Evolutionary conservation across 2,113 vertebrate species (phyloP), one percentile per base, ranked within the genome.

Genomic region (rabbit (Oryctolagus cuniculus)): DNA sequence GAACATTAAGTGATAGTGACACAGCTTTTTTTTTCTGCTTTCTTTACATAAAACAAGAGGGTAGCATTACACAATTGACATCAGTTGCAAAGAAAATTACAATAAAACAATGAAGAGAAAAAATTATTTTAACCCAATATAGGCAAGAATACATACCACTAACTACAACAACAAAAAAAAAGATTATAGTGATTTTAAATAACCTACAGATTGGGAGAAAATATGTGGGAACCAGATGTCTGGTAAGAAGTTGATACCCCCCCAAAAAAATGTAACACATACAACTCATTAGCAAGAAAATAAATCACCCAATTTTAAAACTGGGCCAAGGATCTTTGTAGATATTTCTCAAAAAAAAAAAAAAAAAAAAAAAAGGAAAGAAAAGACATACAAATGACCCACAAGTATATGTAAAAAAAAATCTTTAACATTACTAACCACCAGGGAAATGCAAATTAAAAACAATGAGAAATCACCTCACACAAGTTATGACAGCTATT

Each of bases 21-120:
- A 70, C 24, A 83, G 53, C 25, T 73, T 53, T 86, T 53, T 86
- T 38, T 89, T 61, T 15, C 73, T 78, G 44, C 6, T 91, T 93
- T 69, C n/a, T 73, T 82, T 73, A 72, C 10, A 73, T 49, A 15
- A 25, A 69, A 44, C 10, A 5, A 94, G 9, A 31, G 27, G 93
- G n/a, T 19, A 77, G 38, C 69, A 73, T 31, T 86, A 9, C 61
- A 79, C 86, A 82, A 91, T 3, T 73, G 11, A 69, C 17, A 49
- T 72, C 8, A 77, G 10, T 73, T 93, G 58, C 17, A 90, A 82
- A 91, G 58, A 83, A 11, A 91, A 73, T 4, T 89, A 9, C n/a
- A 91, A 63, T 72, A 69, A 77, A 93, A 85, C 31, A 87, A 91
- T 63, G 29, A 27, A 84, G 5, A 89, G 19, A 93, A 94, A 94